Conservation (phyloP, 2,888 invertebrate species). For the Abscondita cerata region DNA sequence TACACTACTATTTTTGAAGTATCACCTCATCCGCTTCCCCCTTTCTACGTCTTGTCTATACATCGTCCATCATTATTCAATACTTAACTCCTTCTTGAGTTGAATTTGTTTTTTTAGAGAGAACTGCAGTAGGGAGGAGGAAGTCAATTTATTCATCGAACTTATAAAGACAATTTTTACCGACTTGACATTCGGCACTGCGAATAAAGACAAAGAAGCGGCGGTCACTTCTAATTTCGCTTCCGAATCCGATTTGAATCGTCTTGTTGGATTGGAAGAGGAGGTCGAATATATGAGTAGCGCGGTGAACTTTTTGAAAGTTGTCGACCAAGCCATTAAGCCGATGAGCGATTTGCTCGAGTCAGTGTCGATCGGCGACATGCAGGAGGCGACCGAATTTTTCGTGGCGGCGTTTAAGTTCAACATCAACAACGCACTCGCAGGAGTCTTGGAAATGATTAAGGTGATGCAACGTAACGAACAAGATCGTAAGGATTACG, state of each 20-base stretch:
- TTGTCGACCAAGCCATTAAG: slow-evolving; percentile 62
- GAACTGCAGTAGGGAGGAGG: slow-evolving; percentile 36
- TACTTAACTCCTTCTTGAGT: too few species aligned
- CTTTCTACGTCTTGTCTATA: too few species aligned
- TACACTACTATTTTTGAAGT: too few species aligned
- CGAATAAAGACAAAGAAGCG: not conserved
- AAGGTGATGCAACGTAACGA: slow-evolving; percentile 83
- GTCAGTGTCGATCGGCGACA: slow-evolving; percentile 78
- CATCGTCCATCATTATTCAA: too few species aligned
- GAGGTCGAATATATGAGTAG: slow-evolving; percentile 76
- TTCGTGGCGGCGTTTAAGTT: slow-evolving; percentile 83
- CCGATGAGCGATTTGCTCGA: slow-evolving; percentile 77
- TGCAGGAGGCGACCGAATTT: slow-evolving; percentile 88
- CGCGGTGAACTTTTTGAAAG: slow-evolving; percentile 47
- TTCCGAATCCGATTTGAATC: slow-evolving; percentile 51
- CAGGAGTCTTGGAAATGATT: slow-evolving; percentile 78
- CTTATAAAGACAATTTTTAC: slow-evolving; percentile 43
- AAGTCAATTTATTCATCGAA: slow-evolving; percentile 40
- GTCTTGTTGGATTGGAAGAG: slow-evolving; percentile 57
- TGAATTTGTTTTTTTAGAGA: slow-evolving; percentile 30
- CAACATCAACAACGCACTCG: slow-evolving; percentile 74
- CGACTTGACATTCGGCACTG: slow-evolving; percentile 22
- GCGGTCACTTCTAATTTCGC: slow-evolving; percentile 42
- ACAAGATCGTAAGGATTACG: slow-evolving; percentile 74
- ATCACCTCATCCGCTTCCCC: too few species aligned